These are phyloP conservation scores for Lathamus discolor DNA, from an alignment of 2,113 vertebrate species.

Conservation along the genomic window DNA sequence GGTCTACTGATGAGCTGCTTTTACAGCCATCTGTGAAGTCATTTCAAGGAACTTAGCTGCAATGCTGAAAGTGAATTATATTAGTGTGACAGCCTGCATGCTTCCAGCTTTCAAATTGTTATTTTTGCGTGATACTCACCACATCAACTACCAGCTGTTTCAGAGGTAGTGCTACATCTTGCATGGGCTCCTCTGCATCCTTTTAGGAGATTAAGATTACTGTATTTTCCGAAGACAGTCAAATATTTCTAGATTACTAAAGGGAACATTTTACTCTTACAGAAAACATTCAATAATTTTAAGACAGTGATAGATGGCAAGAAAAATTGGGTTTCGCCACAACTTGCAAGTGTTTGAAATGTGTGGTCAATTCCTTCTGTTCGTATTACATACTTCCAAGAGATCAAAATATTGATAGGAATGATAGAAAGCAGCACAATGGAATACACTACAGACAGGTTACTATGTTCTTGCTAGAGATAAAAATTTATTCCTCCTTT, in stretches of 20 bases:
- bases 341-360: background rate
- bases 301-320: background rate
- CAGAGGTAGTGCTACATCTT: background rate
- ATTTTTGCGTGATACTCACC: background rate
- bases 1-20: background rate
- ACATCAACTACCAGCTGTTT: background rate
- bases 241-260: background rate
- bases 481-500: background rate
- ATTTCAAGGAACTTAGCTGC: background rate
- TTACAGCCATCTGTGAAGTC: background rate
- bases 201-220: background rate
- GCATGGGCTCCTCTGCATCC: background rate
- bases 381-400: background rate
- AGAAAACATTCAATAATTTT: background rate
- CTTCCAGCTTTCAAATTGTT: background rate
- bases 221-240: background rate
- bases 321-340: accelerated
- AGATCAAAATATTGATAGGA: background rate
- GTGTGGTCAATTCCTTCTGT: background rate
- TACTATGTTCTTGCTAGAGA: background rate
- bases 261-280: accelerated
- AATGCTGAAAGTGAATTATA: background rate
- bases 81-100: background rate
- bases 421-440: background rate
- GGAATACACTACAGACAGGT: background rate